Base-by-base conservation (phyloP, 1,140 invertebrate species). In the Drosophila tsacasi region DNA sequence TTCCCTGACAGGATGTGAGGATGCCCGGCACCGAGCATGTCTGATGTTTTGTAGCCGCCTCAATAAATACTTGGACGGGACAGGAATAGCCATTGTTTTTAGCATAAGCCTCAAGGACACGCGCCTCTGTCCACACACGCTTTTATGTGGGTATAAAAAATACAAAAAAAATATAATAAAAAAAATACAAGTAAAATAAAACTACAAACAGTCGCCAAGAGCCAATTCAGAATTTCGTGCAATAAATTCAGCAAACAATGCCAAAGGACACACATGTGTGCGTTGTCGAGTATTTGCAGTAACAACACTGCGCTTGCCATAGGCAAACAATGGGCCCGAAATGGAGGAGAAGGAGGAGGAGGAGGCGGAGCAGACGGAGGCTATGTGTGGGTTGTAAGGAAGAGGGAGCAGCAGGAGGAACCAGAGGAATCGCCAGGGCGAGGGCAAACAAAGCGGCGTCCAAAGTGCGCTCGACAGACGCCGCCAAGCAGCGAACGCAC, bases 181-280 rank as follows among this genome's bases (percentile, higher is more conserved):
- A 78, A 77, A 80, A 73, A 68, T 17, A 55, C 32, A 73, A 72
- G 37, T 50, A 62, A 72, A 84, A 83, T 79, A 85, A 90, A 81
- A 90, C 77, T 72, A 81, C 74, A 83, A 77, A 80, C 63, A 57
- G 72, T 63, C 61, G 78, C 86, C 78, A 73, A 79, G 81, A 90
- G 85, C 84, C 84, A 89, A 89, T 89, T 85, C 81, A 84, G 81
- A 89, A 85, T 81, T 90, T 89, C 84, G 74, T 79, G 85, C 85
- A 85, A 89, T 89, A 89, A 89, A 89, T 89, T 90, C 81, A 57
- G 81, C 85, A 90, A 85, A 90, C 85, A 89, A 89, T 90, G 71
- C 81, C 79, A 61, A 74, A 57, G 69, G 71, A 59, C 85, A 66
- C 67, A 81, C 81, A 76, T 72, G 69, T 63, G 57, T 47, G 47